Evolutionary conservation across 1,140 invertebrate genomes (phyloP).

Genomic region (Hycleus phaleratus): DNA sequence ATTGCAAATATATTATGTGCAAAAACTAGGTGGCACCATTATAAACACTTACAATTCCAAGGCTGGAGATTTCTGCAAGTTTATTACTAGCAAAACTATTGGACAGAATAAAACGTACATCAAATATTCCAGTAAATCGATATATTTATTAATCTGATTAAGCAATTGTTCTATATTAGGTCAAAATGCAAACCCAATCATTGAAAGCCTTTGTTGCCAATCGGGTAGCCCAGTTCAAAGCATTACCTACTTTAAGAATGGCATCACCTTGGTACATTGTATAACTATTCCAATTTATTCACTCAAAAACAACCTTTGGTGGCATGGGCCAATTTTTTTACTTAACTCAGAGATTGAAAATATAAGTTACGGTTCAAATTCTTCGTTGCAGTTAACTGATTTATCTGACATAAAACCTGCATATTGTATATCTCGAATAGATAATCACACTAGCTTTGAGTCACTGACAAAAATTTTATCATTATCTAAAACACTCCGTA

Average conservation of each 20-base stretch:
- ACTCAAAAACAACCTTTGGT: slow-evolving; percentile 36
- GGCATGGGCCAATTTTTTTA: slow-evolving; percentile 27
- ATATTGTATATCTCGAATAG: background rate
- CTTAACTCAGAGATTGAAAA: background rate
- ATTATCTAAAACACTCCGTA: no score
- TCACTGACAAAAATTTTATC: no score
- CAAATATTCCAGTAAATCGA: background rate
- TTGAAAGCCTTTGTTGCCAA: slow-evolving; percentile 33
- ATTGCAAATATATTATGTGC: slow-evolving; percentile 19
- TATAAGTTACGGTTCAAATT: background rate
- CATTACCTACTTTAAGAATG: slow-evolving; percentile 27
- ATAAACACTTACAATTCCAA: slow-evolving; percentile 25
- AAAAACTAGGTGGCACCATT: slow-evolving; percentile 34
- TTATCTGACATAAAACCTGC: background rate
- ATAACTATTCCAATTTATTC: slow-evolving; percentile 28
- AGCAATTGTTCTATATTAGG: slow-evolving; percentile 14
- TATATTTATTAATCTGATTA: slow-evolving; percentile 8
- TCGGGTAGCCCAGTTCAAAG: slow-evolving; percentile 35
- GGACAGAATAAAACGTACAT: background rate
- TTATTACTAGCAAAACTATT: slow-evolving; percentile 28
- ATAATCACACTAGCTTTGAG: background rate
- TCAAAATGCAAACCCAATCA: slow-evolving; percentile 7
- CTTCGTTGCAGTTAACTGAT: background rate
- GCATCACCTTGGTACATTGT: slow-evolving; percentile 5
- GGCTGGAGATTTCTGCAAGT: slow-evolving; percentile 32